Base-by-base conservation (phyloP, 1,140 invertebrate species). In the Ceratosolen fusciceps region DNA sequence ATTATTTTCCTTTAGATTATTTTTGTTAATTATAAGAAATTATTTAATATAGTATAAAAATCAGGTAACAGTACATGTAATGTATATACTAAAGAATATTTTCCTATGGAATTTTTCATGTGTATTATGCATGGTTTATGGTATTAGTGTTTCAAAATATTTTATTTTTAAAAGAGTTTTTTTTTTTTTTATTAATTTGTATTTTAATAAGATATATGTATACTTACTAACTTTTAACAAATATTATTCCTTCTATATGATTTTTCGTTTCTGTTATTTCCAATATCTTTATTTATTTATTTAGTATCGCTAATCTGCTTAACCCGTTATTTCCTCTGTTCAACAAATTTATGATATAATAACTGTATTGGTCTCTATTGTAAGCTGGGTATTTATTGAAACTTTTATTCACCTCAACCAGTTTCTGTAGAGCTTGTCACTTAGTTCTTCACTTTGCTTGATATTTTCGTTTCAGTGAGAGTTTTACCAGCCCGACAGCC, bases 401-500 rank as follows among this genome's bases (percentile, higher is more conserved):
- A 67, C 47, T 73, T 56, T 47, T 37, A 80, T 52, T 56, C 73
- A 80, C 74, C 67, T 82, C 79, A 80, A 83, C 81, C 77, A 81
- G 81, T 85, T 81, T 80, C 81, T 79, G 74, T 86, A 86, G 82
- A 75, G 84, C 83, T 89, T 85, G 82, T 74, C 83, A 85, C 82
- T 85, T 84, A 86, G 86, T 82, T 83, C 86, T 88, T 86, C 85
- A 88, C 85, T 86, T 83, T 84, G 86, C 86, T 88, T 88, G 84
- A 91, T 86, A 89, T 89, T 91, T 91, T 93, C 92, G 92, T 91
- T 94, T 92, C 93, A 94, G 93, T 92, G 92, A 93, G 91, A 92
- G 91, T 89, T 88, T 90, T 92, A 92, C 91, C 90, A 93, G 92
- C 90, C 92, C 93, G 89, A 92, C 92, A 91, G 90, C 92, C 92